A percentile compares a stretch with the other conserved stretches of the same genome.
These are phyloP conservation scores for Megathymus violae DNA, from an alignment of 1,140 invertebrate genomes.

Conservation along the genomic window DNA sequence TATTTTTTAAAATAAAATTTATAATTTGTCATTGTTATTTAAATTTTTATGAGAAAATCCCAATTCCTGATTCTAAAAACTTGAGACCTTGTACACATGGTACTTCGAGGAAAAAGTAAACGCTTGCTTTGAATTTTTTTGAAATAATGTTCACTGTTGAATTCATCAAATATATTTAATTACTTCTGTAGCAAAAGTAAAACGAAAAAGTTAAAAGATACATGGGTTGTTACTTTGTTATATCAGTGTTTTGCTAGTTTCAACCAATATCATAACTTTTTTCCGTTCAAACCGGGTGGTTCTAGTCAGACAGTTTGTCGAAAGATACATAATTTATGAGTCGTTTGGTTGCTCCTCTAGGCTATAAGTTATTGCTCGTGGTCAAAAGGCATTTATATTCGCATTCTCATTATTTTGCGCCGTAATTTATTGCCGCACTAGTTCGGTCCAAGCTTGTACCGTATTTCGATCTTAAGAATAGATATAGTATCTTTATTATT, in stretches of 20 bases:
- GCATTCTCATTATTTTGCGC: constrained; percentile 22
- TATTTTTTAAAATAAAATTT: too few species aligned
- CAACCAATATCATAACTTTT: background rate
- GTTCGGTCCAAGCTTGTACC: constrained; percentile 10
- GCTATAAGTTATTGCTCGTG: constrained; percentile 27
- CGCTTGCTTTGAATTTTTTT: too few species aligned
- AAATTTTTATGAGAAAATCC: too few species aligned
- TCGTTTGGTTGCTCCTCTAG: constrained; percentile 12
- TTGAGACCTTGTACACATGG: too few species aligned
- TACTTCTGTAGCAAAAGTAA: background rate
- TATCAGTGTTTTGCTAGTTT: background rate
- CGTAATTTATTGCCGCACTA: constrained; percentile 28
- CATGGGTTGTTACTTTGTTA: background rate
- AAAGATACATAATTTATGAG: constrained; percentile 32
- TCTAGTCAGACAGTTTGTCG: constrained; percentile 7
- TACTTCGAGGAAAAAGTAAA: too few species aligned
- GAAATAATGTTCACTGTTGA: too few species aligned
- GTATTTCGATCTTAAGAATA: constrained; percentile 6
- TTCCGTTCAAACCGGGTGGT: background rate
- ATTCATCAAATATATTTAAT: too few species aligned
- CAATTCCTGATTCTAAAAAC: too few species aligned
- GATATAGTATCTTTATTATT: background rate
- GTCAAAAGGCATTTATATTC: constrained; percentile 20
- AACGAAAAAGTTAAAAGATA: too few species aligned
- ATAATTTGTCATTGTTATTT: too few species aligned